A percentile compares a stretch with the other conserved stretches of the same genome.
Evolutionary conservation across 2,113 vertebrate species (phyloP).

Genomic region (Caracal caracal): DNA sequence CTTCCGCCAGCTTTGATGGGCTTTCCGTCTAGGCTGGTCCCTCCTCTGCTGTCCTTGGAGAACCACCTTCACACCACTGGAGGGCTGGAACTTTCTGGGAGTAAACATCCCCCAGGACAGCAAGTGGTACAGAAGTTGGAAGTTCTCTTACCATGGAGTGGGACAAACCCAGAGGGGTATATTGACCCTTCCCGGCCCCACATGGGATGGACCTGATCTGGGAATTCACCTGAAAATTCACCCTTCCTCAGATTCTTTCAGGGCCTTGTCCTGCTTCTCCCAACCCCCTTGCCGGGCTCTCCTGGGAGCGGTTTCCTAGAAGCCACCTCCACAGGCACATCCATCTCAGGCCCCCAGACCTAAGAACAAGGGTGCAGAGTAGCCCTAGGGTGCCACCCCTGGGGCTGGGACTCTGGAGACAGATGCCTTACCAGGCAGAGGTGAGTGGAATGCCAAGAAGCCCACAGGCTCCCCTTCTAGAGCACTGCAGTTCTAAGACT

Average conservation of each 20-base stretch:
- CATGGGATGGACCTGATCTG: neutral
- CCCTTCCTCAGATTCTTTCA: neutral
- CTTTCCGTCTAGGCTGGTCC: neutral
- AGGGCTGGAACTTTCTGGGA: too few relatives aligned
- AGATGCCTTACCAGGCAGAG: neutral
- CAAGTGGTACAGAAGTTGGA: too few relatives aligned
- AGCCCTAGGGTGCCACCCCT: accelerated
- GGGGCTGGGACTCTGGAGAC: neutral
- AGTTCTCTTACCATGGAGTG: neutral
- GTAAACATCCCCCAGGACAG: neutral
- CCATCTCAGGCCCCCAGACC: neutral
- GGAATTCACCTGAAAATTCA: neutral
- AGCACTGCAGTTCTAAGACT: neutral
- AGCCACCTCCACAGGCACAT: neutral
- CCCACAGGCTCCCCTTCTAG: neutral
- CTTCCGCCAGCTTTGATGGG: neutral
- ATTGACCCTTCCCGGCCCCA: neutral
- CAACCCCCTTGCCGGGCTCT: neutral
- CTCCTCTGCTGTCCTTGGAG: neutral
- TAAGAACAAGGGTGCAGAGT: too few relatives aligned
- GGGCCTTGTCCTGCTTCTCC: neutral
- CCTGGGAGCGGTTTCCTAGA: neutral
- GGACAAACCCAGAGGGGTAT: neutral
- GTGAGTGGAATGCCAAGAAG: neutral
- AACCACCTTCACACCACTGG: too few relatives aligned